Evolutionary conservation across 2,888 invertebrate genomes (phyloP).

Genomic region (Aphodius sticticus): DNA sequence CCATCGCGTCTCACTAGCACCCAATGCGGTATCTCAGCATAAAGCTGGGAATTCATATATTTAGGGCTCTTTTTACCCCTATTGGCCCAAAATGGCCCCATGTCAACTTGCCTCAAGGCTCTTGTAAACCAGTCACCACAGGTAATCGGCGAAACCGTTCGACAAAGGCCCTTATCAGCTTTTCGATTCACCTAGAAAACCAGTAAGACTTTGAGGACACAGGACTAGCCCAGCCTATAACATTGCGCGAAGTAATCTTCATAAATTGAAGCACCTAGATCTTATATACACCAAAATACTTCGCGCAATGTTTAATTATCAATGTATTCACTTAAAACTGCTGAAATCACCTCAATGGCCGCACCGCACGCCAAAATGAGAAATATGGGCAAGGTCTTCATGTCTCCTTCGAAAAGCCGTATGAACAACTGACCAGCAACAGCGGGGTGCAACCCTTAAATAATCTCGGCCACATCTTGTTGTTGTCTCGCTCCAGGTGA

Average conservation of each 20-base stretch:
- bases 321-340: neutral
- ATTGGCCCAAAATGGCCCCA: slow-evolving; percentile 62
- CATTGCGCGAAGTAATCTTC: neutral
- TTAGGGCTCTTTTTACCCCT: slow-evolving; percentile 58
- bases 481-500: slow-evolving; percentile 43
- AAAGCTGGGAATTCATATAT: slow-evolving; percentile 58
- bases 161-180: neutral
- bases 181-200: neutral
- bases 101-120: slow-evolving; percentile 47
- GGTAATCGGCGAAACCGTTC: neutral
- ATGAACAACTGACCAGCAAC: neutral
- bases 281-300: neutral
- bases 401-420: slow-evolving; percentile 18
- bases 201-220: no score
- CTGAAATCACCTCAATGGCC: slow-evolving; percentile 29
- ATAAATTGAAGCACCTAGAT: neutral
- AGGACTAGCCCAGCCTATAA: neutral
- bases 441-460: slow-evolving; percentile 27
- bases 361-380: slow-evolving; percentile 22
- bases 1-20: slow-evolving; percentile 63
- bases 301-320: neutral
- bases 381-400: slow-evolving; percentile 30
- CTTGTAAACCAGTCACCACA: slow-evolving; percentile 45
- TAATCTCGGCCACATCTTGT: slow-evolving; percentile 29
- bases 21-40: slow-evolving; percentile 65